phyloP scores from a whole-genome alignment of 2,888 invertebrate genomes.

The Tigriopus californicus region DNA sequence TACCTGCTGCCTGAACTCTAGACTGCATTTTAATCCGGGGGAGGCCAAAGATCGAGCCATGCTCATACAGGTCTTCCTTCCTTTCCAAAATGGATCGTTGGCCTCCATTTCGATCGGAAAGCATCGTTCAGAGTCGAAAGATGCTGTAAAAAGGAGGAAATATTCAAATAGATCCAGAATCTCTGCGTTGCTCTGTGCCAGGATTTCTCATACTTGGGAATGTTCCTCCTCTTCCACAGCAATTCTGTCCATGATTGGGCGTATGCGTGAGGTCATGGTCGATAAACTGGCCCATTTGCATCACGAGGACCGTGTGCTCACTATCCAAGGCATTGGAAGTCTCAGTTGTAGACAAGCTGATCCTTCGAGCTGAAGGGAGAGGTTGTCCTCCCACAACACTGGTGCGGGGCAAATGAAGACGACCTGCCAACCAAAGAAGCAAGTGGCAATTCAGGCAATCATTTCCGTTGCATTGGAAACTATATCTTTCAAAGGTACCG shows the following conservation, averaged over 20 bases:
- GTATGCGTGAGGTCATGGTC: constrained; percentile 16
- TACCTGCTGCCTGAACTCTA: constrained; percentile 9
- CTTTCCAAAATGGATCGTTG: constrained; percentile 8
- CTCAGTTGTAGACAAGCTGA: not conserved
- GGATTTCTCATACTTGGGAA: not conserved
- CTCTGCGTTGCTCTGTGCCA: not conserved
- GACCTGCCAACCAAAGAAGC: no score
- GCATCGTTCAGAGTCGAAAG: constrained; percentile 1
- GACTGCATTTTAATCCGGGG: constrained; percentile 8
- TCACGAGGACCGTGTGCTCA: constrained; percentile 3
- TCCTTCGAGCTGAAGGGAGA: constrained; percentile 6
- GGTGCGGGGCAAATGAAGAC: constrained; percentile 3
- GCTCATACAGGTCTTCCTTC: not conserved
- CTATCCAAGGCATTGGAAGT: not conserved
- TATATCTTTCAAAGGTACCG: no score
- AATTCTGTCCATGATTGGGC: not conserved
- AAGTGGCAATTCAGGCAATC: no score
- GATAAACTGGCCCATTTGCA: constrained; percentile 15
- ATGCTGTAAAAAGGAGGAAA: not conserved
- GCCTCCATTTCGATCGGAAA: constrained; percentile 3
- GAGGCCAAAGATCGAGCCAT: constrained; percentile 8
- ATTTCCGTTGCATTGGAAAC: no score
- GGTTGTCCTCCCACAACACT: not conserved
- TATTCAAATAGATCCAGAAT: not conserved
- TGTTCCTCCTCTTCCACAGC: constrained; percentile 1